phyloP scores from a whole-genome alignment of 2,797 vertebrate species.

The Mionectes olivaceus region DNA sequence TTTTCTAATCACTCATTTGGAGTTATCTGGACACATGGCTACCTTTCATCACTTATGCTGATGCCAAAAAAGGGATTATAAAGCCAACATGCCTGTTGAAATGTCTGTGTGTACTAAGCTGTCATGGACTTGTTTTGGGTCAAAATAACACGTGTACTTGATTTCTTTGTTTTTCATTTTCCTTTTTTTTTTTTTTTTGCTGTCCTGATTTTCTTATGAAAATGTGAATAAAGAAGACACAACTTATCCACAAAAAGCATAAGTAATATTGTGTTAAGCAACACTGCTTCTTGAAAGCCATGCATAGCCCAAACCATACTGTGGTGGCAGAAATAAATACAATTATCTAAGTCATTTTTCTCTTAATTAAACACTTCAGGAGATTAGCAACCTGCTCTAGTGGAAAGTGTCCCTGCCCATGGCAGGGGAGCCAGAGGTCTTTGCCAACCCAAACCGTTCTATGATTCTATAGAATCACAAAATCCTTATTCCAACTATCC shows the following conservation, averaged over 20 bases:
- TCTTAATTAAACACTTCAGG: neutral
- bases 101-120: conserved; percentile 61
- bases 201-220: neutral
- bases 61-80: conserved; percentile 41
- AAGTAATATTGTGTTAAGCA: neutral
- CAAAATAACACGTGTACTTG: conserved; percentile 6
- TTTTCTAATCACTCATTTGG: conserved; percentile 49
- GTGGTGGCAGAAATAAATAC: neutral
- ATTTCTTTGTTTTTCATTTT: conserved; percentile 26
- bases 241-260: neutral
- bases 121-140: conserved; percentile 58
- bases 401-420: neutral
- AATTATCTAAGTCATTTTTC: neutral
- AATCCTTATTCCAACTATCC: neutral
- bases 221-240: neutral
- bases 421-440: neutral
- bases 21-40: conserved; percentile 71
- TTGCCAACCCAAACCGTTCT: neutral
- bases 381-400: neutral
- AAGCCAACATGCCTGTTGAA: conserved; percentile 65
- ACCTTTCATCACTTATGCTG: conserved; percentile 67
- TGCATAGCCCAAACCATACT: neutral
- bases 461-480: neutral
- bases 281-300: neutral
- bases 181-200: neutral